Base-by-base conservation (phyloP, 1,140 invertebrate species). In the Drosophila sucinea region DNA sequence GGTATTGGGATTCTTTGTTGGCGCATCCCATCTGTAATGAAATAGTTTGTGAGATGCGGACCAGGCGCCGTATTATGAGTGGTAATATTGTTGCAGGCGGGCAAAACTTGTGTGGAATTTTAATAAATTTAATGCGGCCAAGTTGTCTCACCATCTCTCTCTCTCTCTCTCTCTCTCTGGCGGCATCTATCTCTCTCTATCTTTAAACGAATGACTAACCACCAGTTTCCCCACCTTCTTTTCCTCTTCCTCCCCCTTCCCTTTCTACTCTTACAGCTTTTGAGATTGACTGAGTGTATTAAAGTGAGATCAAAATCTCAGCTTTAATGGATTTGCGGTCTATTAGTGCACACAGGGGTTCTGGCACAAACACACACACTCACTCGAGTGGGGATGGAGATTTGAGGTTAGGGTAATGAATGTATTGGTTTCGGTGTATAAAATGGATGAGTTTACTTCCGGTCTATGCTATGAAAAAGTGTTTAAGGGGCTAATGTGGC, bases 1-100 rank as follows among this genome's bases (percentile, higher is more conserved):
- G 6, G 95, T 95, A 71, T 96, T 94, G 2, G 96, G 96, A 92
- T 97, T 97, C 91, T 97, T 97, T 35, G 93, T 86, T 41, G 96
- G 96, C 11, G 94, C 94, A 80, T 97, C 95, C 96, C 96, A 97
- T 62, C 94, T 94, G 79, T 90, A 90, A 89, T 84, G 74, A 84
- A 90, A 90, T 90, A 90, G 85, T 90, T 90, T 84, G 83, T 70
- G 70, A 73, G 70, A 63, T 73, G 66, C 76, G 77, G 66, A 51
- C 67, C 66, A 66, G 82, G 80, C 83, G 79, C 73, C 83, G 73
- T 78, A 80, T 87, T 89, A 90, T 84, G 84, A 89, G 84, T 84
- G 61, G 83, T 84, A 89, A 89, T 89, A 89, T 84, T 89, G 85
- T 89, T 89, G 81, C 84, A 89, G 81, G 73, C 84, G 56, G 32